Base-by-base conservation (phyloP, 2,888 invertebrate species). In the Syrista parreyssii region DNA sequence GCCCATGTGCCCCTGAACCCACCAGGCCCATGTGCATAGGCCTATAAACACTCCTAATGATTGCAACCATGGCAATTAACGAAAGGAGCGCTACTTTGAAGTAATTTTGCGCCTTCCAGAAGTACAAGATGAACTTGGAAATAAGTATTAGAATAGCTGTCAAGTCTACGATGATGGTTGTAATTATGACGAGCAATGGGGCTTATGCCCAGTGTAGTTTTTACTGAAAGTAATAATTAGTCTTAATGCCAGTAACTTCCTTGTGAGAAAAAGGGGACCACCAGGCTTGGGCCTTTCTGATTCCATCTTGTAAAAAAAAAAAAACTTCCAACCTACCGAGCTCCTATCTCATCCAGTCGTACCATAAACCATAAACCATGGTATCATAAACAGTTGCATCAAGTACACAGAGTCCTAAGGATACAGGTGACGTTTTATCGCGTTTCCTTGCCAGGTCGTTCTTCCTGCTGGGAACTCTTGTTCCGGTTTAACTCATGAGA, bases 371-470 rank as follows among this genome's bases (percentile, higher is more conserved):
- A 55, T 40, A 40, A 40, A 40, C 40, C 40, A 74, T 76, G 82
- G 71, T 79, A 76, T 77, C 80, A 78, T 80, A 83, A 82, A 83
- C 79, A 78, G 76, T 79, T 79, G 79, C 75, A 68, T 81, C 79
- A 75, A 78, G 81, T 79, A 79, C 79, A 81, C 79, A 80, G 79
- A 33, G 71, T 31, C 71, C 71, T 23, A 79, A 84, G 87, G 86
- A 87, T 86, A 84, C 87, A 88, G 88, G 88, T 88, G 88, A 83
- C 82, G 78, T 74, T 85, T 87, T 87, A 88, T 88, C 87, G 79
- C 74, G 75, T 76, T 55, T 80, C 78, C 79, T 84, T 86, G 40
- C 15, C 40, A 40, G 40, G 15, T 40, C 15, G 40, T 40, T 40
- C 40, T 40, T 40, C 55, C 55, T 55, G 23, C 23, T 15, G 55